Evolutionary conservation across 2,888 invertebrate species (phyloP).

Genomic region (Eulithis prunata): DNA sequence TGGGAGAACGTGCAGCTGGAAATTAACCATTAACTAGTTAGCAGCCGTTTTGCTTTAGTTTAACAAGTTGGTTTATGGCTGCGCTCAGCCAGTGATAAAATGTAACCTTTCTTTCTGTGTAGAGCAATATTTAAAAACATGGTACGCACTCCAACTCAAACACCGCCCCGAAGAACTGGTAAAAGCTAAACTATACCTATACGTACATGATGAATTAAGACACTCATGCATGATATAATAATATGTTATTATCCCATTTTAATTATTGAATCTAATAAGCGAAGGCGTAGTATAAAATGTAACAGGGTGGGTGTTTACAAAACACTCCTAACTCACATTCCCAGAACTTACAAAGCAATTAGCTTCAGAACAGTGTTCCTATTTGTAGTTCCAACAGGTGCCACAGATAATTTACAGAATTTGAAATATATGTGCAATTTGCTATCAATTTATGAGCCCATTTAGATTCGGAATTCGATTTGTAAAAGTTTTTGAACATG

Average conservation of each 20-base stretch:
- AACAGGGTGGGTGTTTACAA: not conserved
- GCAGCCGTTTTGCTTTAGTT: not conserved
- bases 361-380: constrained; percentile 11
- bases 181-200: no score
- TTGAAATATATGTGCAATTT: constrained; percentile 21
- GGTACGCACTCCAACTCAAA: no score
- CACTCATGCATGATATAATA: no score
- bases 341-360: constrained; percentile 13
- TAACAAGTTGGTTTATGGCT: constrained; percentile 3
- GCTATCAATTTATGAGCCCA: constrained; percentile 16
- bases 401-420: constrained; percentile 16
- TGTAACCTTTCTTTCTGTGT: not conserved
- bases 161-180: no score
- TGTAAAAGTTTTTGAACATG: constrained; percentile 4
- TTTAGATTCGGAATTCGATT: constrained; percentile 8
- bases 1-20: not conserved
- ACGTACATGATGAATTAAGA: no score
- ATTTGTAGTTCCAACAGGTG: constrained; percentile 29
- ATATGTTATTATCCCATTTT: no score
- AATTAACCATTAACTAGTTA: not conserved
- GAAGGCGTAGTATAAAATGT: not conserved
- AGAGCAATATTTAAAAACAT: not conserved
- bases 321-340: not conserved
- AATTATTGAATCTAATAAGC: not conserved
- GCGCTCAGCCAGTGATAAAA: not conserved